Conservation (phyloP, 2,888 invertebrate species). For the Seladonia tumulorum region DNA sequence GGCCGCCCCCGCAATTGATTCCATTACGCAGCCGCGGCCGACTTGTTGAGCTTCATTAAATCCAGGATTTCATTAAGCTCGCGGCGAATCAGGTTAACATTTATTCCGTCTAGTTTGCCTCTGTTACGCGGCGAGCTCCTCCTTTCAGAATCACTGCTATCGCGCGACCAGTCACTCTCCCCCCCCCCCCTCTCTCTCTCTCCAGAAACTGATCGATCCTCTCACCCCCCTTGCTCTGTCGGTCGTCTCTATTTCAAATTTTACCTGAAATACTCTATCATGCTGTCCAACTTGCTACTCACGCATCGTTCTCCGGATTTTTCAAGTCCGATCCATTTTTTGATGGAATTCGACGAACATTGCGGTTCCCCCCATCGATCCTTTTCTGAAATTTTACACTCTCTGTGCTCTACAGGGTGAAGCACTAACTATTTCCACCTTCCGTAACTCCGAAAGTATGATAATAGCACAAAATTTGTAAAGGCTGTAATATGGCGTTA, state of each 20-base stretch:
- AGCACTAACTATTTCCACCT: no score
- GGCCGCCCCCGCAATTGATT: slow-evolving; percentile 42
- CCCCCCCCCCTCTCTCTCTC: not conserved
- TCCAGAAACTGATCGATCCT: not conserved
- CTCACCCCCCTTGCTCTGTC: not conserved
- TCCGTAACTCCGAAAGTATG: no score
- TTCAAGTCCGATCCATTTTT: not conserved
- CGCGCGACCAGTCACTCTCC: slow-evolving; percentile 5
- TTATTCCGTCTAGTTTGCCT: slow-evolving; percentile 50
- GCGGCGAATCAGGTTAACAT: slow-evolving; percentile 52
- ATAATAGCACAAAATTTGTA: no score
- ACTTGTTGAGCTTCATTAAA: slow-evolving; percentile 58
- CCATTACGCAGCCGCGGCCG: slow-evolving; percentile 37
- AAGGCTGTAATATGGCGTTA: no score
- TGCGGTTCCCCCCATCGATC: not conserved
- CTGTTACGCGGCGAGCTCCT: slow-evolving; percentile 1
- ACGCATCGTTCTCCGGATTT: not conserved
- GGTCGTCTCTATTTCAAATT: not conserved
- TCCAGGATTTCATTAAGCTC: slow-evolving; percentile 58
- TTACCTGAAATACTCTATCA: slow-evolving; percentile 1
- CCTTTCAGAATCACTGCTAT: not conserved
- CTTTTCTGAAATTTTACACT: no score
- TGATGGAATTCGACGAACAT: not conserved
- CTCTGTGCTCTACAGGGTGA: not conserved
- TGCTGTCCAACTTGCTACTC: not conserved